Conservation (phyloP, 2,797 vertebrate species). For the Merluccius polli region DNA sequence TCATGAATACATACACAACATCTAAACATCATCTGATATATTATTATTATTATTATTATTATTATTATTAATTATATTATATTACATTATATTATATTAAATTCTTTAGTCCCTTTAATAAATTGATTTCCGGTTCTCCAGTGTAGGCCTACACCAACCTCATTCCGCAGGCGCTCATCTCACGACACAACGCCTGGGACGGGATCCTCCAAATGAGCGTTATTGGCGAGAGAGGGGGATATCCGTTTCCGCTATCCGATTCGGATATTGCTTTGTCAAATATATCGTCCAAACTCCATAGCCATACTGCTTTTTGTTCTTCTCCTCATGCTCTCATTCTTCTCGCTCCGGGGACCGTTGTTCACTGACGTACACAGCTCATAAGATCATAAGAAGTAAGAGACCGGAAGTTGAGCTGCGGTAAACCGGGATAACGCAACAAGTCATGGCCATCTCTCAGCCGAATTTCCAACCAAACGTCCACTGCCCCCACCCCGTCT, state of each 20-base stretch:
- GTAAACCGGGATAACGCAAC: not conserved
- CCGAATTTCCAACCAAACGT: not conserved
- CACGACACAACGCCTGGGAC: not conserved
- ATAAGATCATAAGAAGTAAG: not conserved
- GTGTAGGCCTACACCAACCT: not conserved
- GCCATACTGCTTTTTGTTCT: too few species aligned
- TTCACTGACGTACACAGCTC: too few species aligned
- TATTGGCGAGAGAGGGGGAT: not conserved
- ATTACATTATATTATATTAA: too few species aligned
- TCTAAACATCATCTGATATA: too few species aligned
- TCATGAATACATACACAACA: too few species aligned
- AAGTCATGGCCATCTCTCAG: not conserved
- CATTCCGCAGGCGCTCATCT: not conserved
- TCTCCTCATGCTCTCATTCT: too few species aligned
- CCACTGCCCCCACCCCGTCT: not conserved
- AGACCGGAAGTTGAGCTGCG: not conserved
- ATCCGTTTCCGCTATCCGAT: not conserved
- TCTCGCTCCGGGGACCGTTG: too few species aligned
- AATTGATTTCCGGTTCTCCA: not conserved
- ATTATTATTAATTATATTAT: too few species aligned
- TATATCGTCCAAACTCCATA: too few species aligned
- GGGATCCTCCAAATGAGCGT: not conserved
- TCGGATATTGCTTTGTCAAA: too few species aligned
- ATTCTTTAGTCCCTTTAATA: too few species aligned
- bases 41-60: too few species aligned